A percentile compares a stretch with the other conserved stretches of the same genome.
Evolutionary conservation across 2,888 invertebrate genomes (phyloP).

Genomic region (Lasioglossum oenotherae): DNA sequence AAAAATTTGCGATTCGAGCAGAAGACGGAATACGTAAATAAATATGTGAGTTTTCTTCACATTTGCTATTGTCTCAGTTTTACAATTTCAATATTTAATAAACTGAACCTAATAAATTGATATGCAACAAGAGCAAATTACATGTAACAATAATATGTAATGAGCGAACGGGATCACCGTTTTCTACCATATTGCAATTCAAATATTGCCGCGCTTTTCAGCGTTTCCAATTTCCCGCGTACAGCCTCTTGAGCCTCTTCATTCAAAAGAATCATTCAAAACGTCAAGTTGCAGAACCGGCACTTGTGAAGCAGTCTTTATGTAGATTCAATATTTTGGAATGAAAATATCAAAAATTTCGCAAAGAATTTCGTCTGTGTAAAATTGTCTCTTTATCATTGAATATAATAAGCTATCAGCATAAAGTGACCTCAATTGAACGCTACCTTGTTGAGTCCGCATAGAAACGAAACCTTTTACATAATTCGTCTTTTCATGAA

Average conservation of each 20-base stretch:
- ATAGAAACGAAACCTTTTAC: background rate
- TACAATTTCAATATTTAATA: background rate
- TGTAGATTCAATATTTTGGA: background rate
- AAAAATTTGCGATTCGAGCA: background rate
- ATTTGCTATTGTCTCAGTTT: background rate
- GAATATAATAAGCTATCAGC: background rate
- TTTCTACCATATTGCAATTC: background rate
- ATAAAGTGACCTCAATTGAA: background rate
- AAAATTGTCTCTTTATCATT: background rate
- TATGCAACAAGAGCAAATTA: background rate
- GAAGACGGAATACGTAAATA: background rate
- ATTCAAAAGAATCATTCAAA: background rate
- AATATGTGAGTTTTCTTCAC: no score
- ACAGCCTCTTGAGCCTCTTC: background rate
- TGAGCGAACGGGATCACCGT: background rate
- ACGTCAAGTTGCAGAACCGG: background rate
- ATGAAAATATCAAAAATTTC: background rate
- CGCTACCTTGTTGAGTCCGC: background rate
- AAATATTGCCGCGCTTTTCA: background rate
- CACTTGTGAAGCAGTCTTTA: background rate
- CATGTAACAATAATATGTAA: background rate
- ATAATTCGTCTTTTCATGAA: slow-evolving; percentile 5
- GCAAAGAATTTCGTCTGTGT: background rate
- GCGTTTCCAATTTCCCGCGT: background rate
- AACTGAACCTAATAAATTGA: background rate